Evolutionary conservation across 1,140 invertebrate genomes (phyloP).

Genomic region (Zaprionus nigranus): DNA sequence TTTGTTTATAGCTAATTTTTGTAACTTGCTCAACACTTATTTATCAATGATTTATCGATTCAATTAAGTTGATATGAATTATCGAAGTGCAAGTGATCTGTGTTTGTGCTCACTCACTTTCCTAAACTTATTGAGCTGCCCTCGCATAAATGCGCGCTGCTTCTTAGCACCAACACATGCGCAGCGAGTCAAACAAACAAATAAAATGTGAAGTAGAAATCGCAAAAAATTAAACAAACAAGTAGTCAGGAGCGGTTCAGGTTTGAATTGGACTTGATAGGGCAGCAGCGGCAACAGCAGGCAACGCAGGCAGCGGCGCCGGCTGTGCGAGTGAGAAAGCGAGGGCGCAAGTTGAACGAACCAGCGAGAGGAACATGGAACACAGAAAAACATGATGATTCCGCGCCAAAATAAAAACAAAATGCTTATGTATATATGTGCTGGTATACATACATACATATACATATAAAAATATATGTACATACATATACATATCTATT

Average conservation of each 20-base stretch:
- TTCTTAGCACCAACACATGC: conserved; percentile 74
- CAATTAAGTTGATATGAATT: too few relatives aligned
- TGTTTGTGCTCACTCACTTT: not conserved
- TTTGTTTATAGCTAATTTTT: too few relatives aligned
- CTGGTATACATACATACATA: not conserved
- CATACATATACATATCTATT: not conserved
- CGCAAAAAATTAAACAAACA: conserved; percentile 84
- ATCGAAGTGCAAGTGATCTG: not conserved
- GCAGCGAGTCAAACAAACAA: conserved; percentile 84
- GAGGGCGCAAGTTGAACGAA: conserved; percentile 70
- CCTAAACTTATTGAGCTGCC: conserved; percentile 1
- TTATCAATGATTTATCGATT: too few relatives aligned
- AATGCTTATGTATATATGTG: not conserved
- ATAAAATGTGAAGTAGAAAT: conserved; percentile 84
- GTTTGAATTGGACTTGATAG: conserved; percentile 28
- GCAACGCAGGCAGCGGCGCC: not conserved
- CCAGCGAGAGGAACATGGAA: conserved; percentile 30
- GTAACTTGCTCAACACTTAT: too few relatives aligned
- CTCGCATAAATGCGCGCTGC: conserved; percentile 51
- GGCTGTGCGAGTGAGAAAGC: conserved; percentile 4
- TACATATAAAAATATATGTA: too few relatives aligned
- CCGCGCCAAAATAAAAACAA: conserved; percentile 55
- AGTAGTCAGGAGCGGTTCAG: conserved; percentile 83
- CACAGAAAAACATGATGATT: conserved; percentile 44
- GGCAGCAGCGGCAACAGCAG: too few relatives aligned